Conservation (phyloP, 2,888 invertebrate genomes). For the Apamea epomidion region DNA sequence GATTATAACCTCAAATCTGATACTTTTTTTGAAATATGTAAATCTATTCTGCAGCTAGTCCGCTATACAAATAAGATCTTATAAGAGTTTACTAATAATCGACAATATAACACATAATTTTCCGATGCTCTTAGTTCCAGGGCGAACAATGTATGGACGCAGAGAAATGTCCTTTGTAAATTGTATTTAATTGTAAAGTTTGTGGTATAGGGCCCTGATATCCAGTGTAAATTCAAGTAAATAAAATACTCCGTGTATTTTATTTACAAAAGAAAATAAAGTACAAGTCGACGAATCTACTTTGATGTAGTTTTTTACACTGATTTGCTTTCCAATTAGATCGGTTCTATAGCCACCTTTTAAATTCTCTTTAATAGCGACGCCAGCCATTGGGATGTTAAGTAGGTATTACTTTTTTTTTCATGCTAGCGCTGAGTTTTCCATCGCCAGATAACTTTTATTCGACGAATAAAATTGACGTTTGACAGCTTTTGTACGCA, state of each 20-base stretch:
- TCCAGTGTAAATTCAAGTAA: background rate
- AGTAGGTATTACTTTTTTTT: background rate
- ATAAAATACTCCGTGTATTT: background rate
- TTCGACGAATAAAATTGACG: no score
- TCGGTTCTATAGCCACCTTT: background rate
- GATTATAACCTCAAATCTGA: no score
- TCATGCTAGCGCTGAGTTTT: background rate
- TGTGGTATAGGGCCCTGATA: background rate
- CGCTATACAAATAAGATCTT: no score
- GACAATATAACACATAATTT: no score
- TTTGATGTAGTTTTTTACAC: background rate
- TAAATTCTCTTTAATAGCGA: background rate
- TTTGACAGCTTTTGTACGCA: no score
- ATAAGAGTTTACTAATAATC: no score
- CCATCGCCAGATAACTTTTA: no score
- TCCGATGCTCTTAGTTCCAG: no score
- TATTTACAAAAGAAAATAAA: background rate
- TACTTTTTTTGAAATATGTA: no score
- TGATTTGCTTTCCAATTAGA: background rate
- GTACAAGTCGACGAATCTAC: background rate
- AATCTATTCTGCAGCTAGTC: no score
- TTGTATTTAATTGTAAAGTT: background rate
- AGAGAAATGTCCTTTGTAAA: no score
- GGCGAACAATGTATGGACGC: no score
- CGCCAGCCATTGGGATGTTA: background rate